Evolutionary conservation across 2,113 vertebrate species (phyloP), one percentile per base, ranked within the genome.

Genomic region (Cepphus grylle): DNA sequence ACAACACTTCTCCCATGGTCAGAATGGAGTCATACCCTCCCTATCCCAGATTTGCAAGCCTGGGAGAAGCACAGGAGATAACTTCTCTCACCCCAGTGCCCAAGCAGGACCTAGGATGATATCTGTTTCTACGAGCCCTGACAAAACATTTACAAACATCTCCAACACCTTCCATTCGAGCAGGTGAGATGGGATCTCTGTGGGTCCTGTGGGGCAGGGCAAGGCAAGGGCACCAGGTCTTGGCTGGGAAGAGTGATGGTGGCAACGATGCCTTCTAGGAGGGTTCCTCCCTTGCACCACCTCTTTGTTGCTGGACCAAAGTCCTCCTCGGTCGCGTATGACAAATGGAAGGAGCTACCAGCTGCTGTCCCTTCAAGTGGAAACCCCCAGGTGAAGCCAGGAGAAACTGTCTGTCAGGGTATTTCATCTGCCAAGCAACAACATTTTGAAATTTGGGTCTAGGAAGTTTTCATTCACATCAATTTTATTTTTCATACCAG

Each of bases 391-490:
- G 2, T 30, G 12, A 43, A 62, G 21, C 43, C 29, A 26, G 30
- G 21, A 77, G 30, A 86, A 95, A 45, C 26, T 36, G 8, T 43
- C 72, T 71, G 40, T n/a, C 22, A 26, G 36, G 32, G 15, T 38
- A 43, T 36, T 88, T 82, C 21, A 56, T 15, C 38, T 0, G 0
- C 12, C 27, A 8, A 53, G 32, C 8, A 42, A 4, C 12, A 9
- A 23, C 2, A 15, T 29, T 36, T 42, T 49, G 7, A 36, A 83
- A 86, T 16, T 15, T 27, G 29, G 38, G 11, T 73, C 12, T 8
- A 14, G 55, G 32, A 90, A 58, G 0, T 38, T 86, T 50, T 71
- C 5, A 4, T 16, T 81, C 20, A 5, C 14, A 52, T n/a, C 12
- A 23, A 2, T 55, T 88, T 71, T 13, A 9, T 30, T 34, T 53